Evolutionary conservation across 2,888 invertebrate genomes (phyloP).

Genomic region (Drosophila pseudotalamancana): DNA sequence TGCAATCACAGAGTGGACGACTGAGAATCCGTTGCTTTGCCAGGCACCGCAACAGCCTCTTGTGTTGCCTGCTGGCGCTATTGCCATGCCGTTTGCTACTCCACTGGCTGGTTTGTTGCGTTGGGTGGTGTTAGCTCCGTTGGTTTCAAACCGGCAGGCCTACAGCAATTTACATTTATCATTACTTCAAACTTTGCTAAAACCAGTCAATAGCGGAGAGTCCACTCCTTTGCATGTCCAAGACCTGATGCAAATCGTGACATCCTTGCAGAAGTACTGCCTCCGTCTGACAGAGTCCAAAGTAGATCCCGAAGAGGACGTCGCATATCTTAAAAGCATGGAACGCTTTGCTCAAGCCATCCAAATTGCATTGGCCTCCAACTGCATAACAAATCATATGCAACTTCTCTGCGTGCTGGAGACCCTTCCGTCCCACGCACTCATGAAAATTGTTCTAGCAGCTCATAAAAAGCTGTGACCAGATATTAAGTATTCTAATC

Average conservation of each 20-base stretch:
- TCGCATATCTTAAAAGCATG: slow-evolving; percentile 86
- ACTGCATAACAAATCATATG: slow-evolving; percentile 92
- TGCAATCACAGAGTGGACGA: slow-evolving; percentile 90
- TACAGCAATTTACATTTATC: slow-evolving; percentile 89
- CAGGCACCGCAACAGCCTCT: slow-evolving; percentile 88
- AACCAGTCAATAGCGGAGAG: slow-evolving; percentile 83
- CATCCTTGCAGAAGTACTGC: slow-evolving; percentile 85
- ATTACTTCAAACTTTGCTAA: slow-evolving; percentile 87
- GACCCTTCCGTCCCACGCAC: slow-evolving; percentile 87
- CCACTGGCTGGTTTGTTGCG: slow-evolving; percentile 92
- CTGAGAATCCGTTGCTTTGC: slow-evolving; percentile 88
- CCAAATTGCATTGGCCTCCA: slow-evolving; percentile 91
- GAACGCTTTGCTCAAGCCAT: slow-evolving; percentile 93
- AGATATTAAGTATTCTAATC: not conserved
- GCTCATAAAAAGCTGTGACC: slow-evolving; percentile 85
- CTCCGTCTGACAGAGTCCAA: slow-evolving; percentile 84
- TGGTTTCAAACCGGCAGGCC: slow-evolving; percentile 84
- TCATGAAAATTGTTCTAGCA: slow-evolving; percentile 88
- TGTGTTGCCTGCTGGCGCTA: slow-evolving; percentile 90
- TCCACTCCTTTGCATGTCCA: slow-evolving; percentile 88
- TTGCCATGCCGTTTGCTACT: slow-evolving; percentile 93
- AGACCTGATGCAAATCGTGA: slow-evolving; percentile 86
- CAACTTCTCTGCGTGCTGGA: slow-evolving; percentile 87
- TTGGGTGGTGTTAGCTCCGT: slow-evolving; percentile 90
- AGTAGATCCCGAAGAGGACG: slow-evolving; percentile 83